Evolutionary conservation across 2,113 vertebrate genomes (phyloP), one percentile per base, ranked within the genome.

Genomic region (Rallus limicola): DNA sequence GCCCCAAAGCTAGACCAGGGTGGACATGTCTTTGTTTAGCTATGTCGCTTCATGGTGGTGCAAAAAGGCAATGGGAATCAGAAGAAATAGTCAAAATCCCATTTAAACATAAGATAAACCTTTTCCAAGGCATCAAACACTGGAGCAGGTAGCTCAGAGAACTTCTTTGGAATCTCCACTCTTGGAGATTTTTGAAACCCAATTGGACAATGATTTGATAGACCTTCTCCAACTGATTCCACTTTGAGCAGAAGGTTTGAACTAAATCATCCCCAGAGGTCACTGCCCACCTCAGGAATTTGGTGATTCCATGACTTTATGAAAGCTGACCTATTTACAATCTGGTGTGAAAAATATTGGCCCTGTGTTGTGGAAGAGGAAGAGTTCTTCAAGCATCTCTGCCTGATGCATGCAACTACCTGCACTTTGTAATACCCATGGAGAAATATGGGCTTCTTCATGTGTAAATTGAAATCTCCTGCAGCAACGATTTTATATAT

Each of bases 371-470:
- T 56, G 23, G 36, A 33, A 24, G 20, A 69, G 16, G 31, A 86
- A 44, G 4, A 34, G 16, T 19, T 75, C 38, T 63, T 24, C 55
- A 34, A 29, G 6, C 9, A 13, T 56, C 53, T 75, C 62, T 42
- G n/a, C 55, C 4, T 7, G 13, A 53, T 65, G 17, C 17, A 11
- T 19, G 10, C 17, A 76, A 56, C 76, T 24, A 25, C 7, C 17
- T 62, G 23, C 19, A 9, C 7, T 29, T 82, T 1, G 0, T 76
- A 36, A 42, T 16, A 9, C 18, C n/a, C 16, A 0, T 36, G 56
- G 46, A 63, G 48, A 53, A 31, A 28, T 8, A 16, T 5, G 36
- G 16, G 16, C 11, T 55, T 14, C 55, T 60, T 25, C 21, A 26
- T 68, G 11, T 8, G 24, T 23, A 55, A 46, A 24, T 33, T 4